These are phyloP conservation scores for Formica aserva DNA, from an alignment of 2,888 invertebrate genomes.

Conservation along the genomic window DNA sequence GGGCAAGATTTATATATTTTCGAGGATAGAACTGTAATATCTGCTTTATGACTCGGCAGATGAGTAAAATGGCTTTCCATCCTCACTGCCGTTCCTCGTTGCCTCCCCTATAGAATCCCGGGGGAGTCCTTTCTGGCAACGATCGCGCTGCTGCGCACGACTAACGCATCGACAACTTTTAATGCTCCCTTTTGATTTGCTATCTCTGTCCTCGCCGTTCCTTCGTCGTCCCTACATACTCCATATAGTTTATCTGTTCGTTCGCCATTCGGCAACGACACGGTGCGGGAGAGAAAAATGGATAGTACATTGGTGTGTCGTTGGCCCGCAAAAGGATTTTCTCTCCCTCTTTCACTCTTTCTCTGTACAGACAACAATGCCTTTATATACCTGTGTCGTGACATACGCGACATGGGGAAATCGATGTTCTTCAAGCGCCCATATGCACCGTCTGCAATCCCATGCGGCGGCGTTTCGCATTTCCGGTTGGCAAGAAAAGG, in stretches of 20 bases:
- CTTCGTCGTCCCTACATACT: conserved; percentile 3
- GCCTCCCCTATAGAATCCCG: conserved; percentile 73
- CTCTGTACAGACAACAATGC: conserved; percentile 25
- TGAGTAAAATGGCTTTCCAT: conserved; percentile 81
- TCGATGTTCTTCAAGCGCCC: conserved; percentile 44
- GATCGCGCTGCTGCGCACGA: conserved; percentile 69
- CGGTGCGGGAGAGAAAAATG: conserved; percentile 18
- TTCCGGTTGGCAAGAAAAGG: conserved; percentile 27
- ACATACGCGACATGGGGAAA: conserved; percentile 46
- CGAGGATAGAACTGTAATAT: conserved; percentile 77
- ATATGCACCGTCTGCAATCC: conserved; percentile 35
- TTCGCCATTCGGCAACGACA: conserved; percentile 44
- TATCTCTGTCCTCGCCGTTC: conserved; percentile 55
- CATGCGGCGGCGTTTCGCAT: conserved; percentile 42
- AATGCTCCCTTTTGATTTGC: conserved; percentile 79
- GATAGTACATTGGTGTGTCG: conserved; percentile 19
- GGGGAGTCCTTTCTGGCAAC: conserved; percentile 79
- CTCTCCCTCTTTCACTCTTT: background rate
- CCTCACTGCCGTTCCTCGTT: conserved; percentile 54
- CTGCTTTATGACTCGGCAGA: conserved; percentile 84
- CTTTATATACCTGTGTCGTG: conserved; percentile 33
- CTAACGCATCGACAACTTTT: conserved; percentile 81
- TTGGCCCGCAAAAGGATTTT: conserved; percentile 25
- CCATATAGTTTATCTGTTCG: conserved; percentile 12
- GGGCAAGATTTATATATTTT: conserved; percentile 81